Evolutionary conservation across 2,113 vertebrate species (phyloP).

Genomic region (Xiphophorus hellerii): DNA sequence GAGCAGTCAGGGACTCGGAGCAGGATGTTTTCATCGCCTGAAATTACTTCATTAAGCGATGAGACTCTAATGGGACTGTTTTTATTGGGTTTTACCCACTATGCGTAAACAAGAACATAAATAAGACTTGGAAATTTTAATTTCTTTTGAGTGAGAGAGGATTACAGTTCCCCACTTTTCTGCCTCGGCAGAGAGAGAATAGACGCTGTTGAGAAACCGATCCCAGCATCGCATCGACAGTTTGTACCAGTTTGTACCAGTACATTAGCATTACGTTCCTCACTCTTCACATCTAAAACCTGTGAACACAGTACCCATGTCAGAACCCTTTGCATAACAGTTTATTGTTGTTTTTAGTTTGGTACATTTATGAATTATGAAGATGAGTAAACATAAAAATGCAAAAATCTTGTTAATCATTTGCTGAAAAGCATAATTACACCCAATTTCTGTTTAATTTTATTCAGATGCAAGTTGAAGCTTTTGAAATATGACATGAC

Average conservation of each 20-base stretch:
- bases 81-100: constrained; percentile 1
- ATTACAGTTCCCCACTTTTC: background rate
- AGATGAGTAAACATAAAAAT: too few species aligned
- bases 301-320: background rate
- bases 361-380: too few species aligned
- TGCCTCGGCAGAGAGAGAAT: background rate
- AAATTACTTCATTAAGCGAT: background rate
- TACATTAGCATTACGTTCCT: background rate
- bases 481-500: background rate
- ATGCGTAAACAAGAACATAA: background rate
- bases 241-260: background rate
- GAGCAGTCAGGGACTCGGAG: background rate
- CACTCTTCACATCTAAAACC: background rate
- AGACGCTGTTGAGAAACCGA: background rate
- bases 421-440: too few species aligned
- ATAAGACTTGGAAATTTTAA: background rate
- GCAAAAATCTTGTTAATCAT: too few species aligned
- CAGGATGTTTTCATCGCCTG: background rate
- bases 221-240: background rate
- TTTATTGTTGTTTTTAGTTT: background rate
- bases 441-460: background rate
- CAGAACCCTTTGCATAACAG: background rate
- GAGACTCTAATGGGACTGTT: background rate
- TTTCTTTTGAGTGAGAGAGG: background rate
- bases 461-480: background rate